A percentile compares a stretch with the other conserved stretches of the same genome.
Conservation (phyloP, 2,113 vertebrate species). For the Datnioides undecimradiatus region DNA sequence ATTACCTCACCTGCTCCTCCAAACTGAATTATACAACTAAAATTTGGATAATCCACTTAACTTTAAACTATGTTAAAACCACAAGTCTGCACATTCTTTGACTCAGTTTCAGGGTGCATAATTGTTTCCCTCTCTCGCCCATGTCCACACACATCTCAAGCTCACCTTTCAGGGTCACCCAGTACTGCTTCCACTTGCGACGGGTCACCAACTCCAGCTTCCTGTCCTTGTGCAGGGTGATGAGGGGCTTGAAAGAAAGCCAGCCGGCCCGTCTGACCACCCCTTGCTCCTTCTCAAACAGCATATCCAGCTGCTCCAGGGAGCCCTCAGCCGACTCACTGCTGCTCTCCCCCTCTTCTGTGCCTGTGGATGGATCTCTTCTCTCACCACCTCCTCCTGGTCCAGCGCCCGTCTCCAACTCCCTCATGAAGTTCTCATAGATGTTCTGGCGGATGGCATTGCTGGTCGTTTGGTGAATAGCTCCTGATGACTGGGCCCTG, state of each 20-base stretch:
- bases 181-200: constrained; percentile 96
- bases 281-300: constrained; percentile 97
- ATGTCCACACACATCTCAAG: background rate
- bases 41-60: constrained; percentile 36
- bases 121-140: background rate
- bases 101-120: constrained; percentile 3
- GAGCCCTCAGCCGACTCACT: constrained; percentile 91
- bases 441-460: constrained; percentile 91
- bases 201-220: constrained; percentile 94
- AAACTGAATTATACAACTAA: constrained; percentile 20
- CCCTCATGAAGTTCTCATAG: constrained; percentile 94
- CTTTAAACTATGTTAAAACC: constrained; percentile 17
- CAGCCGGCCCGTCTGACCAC: constrained; percentile 95
- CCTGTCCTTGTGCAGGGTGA: constrained; percentile 95
- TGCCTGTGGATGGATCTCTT: constrained; percentile 76
- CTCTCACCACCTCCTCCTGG: constrained; percentile 60
- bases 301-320: constrained; percentile 92
- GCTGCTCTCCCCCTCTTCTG: constrained; percentile 87
- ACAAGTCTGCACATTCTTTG: constrained; percentile 22
- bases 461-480: constrained; percentile 81
- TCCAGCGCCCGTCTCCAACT: constrained; percentile 87
- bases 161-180: constrained; percentile 96
- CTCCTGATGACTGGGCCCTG: constrained; percentile 87
- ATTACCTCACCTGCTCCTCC: background rate
- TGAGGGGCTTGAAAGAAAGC: constrained; percentile 95